Percentiles rank a stretch among this genome's conserved stretches.
These are phyloP conservation scores for Myocastor coypus DNA, from an alignment of 2,113 vertebrate genomes.

Conservation along the genomic window DNA sequence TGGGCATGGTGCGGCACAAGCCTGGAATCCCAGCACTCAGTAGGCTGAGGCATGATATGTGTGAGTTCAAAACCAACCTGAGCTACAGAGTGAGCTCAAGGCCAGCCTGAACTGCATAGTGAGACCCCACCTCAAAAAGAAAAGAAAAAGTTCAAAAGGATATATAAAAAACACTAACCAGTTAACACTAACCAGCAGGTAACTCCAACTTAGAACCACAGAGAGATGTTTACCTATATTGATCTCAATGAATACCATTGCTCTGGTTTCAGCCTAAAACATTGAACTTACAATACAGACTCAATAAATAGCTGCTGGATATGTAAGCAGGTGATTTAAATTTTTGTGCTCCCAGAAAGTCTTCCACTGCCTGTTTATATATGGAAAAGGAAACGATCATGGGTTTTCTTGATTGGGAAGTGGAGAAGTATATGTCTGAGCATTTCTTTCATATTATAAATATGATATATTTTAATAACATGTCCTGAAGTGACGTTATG, in stretches of 20 bases:
- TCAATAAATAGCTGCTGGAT: conserved; percentile 37
- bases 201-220: not conserved
- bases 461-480: not conserved
- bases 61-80: too few species aligned
- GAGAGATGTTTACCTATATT: not conserved
- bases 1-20: too few species aligned
- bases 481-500: not conserved
- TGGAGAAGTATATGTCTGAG: not conserved
- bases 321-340: not conserved
- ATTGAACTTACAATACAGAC: conserved; percentile 17
- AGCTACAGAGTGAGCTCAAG: too few species aligned
- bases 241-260: not conserved
- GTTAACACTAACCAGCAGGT: not conserved
- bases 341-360: not conserved
- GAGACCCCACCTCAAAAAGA: too few species aligned
- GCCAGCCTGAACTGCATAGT: too few species aligned
- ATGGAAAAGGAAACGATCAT: not conserved
- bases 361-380: not conserved
- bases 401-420: not conserved
- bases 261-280: not conserved
- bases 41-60: too few species aligned
- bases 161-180: not conserved
- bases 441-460: not conserved
- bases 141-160: too few species aligned
- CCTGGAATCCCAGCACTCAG: too few species aligned